Evolutionary conservation across 1,140 invertebrate species (phyloP).

Genomic region (Chrysomallon squamiferum): DNA sequence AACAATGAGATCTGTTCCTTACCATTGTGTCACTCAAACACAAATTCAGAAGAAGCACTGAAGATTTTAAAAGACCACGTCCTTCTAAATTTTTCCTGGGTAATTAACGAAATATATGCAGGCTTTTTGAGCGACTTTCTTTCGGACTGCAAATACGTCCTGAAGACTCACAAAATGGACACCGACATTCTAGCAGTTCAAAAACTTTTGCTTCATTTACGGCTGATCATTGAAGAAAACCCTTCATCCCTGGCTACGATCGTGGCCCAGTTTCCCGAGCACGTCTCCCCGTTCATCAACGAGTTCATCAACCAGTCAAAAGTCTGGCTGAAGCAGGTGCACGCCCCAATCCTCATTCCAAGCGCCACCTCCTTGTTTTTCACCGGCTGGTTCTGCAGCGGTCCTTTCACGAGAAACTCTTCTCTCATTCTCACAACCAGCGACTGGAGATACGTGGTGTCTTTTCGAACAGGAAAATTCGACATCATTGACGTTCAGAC

Average conservation of each 20-base stretch:
- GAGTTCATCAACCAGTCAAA: conserved; percentile 15
- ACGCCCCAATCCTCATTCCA: conserved; percentile 21
- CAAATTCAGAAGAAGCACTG: conserved; percentile 15
- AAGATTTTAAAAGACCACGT: conserved; percentile 23
- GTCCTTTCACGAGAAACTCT: background rate
- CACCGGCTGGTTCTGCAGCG: conserved; percentile 2
- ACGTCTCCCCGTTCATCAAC: background rate
- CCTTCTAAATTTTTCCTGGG: conserved; percentile 30
- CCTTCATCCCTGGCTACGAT: conserved; percentile 20
- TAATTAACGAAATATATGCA: conserved; percentile 30
- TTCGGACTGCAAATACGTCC: conserved; percentile 20
- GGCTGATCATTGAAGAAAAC: conserved; percentile 20
- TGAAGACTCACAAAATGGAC: conserved; percentile 23
- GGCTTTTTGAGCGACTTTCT: conserved; percentile 28
- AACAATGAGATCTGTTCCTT: conserved; percentile 25
- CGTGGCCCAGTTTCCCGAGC: background rate
- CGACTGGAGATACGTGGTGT: background rate
- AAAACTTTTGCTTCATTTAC: conserved; percentile 14
- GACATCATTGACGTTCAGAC: background rate
- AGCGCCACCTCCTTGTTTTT: conserved; percentile 11
- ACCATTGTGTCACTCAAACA: conserved; percentile 26
- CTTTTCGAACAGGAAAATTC: conserved; percentile 3
- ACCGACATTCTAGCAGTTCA: conserved; percentile 19
- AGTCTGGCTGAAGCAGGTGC: conserved; percentile 27
- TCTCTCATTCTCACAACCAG: conserved; percentile 3